Evolutionary conservation across 1,140 invertebrate species (phyloP), one percentile per base, ranked within the genome.

Genomic region (Catajapyx aquilonaris): DNA sequence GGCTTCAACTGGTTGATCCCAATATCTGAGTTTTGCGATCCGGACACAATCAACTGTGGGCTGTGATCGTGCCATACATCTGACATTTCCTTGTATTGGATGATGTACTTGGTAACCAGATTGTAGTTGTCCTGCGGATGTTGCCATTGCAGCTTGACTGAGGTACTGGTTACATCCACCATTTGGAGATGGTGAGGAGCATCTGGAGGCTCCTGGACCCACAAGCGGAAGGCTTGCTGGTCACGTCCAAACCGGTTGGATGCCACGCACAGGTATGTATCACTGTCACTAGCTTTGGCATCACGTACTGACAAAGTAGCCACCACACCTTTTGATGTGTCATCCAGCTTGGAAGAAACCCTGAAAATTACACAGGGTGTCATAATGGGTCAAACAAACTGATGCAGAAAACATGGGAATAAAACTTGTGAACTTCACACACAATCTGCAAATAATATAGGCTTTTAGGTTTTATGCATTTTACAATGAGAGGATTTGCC

Each of bases 121-220:
- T 75, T 72, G 11, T 16, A 13, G 19, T 34, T 60, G 41, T 57
- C 48, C 40, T 45, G 7, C 48, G 46, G 20, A 41, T 45, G 19
- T 50, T 80, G 60, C 80, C 80, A 75, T 59, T 77, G 73, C 37
- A 83, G 51, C 52, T 76, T 69, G 5, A 80, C 68, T 20, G 68
- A 70, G 11, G 74, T 61, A 47, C 77, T 80, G 20, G 65, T 68
- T 1, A 72, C 62, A 61, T 75, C 71, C 2, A 69, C 63, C 16
- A 76, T 66, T 49, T 76, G 71, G 22, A 81, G 46, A 30, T 69
- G 63, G 37, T 59, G 64, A 1, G 79, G 77, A 22, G 73, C 65
- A 47, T 72, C 65, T 1, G 79, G 79, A 9, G 72, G 74, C 51
- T 81, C 78, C 15, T 33, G 32, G 5, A 33, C 16, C 10, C 32